Conservation (phyloP, 2,113 vertebrate species). For the Ptyas mucosa region DNA sequence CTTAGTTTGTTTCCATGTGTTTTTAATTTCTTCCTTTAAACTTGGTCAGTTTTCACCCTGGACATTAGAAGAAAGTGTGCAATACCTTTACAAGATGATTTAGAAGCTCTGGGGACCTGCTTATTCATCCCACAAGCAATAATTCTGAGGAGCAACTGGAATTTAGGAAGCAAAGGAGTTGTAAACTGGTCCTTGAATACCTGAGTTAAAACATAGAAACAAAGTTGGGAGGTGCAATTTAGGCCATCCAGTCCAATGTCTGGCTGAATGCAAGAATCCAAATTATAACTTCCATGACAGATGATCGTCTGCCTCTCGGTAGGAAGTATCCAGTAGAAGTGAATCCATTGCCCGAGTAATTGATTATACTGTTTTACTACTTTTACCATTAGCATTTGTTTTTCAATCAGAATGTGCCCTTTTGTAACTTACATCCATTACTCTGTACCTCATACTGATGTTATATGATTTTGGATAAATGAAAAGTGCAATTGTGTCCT, state of each 20-base stretch:
- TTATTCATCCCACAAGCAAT: neutral
- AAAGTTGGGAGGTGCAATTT: neutral
- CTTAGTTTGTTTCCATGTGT: neutral
- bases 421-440: neutral
- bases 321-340: neutral
- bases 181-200: neutral
- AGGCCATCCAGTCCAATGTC: neutral
- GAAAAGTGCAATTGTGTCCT: neutral
- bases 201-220: neutral
- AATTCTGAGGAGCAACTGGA: neutral
- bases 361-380: neutral
- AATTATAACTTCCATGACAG: neutral
- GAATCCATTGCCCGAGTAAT: neutral
- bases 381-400: neutral
- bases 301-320: neutral
- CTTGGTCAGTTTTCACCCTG: neutral
- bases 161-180: neutral
- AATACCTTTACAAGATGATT: neutral
- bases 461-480: neutral
- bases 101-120: neutral
- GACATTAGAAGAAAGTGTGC: neutral
- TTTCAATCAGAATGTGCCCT: neutral
- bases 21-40: neutral
- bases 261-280: neutral
- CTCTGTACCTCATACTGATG: neutral